A percentile compares a stretch with the other conserved stretches of the same genome.
Evolutionary conservation across 2,113 vertebrate genomes (phyloP).

Genomic region (Phaethon lepturus): DNA sequence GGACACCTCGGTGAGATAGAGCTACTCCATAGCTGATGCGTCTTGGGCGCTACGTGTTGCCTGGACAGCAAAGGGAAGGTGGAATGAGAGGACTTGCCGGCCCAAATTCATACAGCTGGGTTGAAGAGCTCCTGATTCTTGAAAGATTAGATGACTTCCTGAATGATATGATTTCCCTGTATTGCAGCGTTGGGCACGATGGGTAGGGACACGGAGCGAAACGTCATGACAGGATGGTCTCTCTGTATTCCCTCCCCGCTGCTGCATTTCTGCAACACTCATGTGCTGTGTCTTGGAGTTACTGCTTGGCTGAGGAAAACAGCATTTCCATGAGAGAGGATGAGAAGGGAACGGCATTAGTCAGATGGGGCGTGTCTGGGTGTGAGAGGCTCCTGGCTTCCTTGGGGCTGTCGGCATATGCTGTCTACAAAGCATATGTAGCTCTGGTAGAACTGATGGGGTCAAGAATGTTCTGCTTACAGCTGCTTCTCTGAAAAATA

Average conservation of each 20-base stretch:
- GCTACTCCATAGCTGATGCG: too few relatives aligned
- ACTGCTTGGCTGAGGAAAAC: neutral
- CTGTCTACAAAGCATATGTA: too few relatives aligned
- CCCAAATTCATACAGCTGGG: neutral
- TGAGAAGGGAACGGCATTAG: neutral
- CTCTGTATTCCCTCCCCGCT: neutral
- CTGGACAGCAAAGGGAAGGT: neutral
- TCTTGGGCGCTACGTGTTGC: too few relatives aligned
- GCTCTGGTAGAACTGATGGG: neutral
- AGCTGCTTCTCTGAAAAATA: neutral
- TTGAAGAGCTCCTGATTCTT: neutral
- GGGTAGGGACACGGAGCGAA: neutral
- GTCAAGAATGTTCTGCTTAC: neutral
- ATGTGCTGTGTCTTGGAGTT: neutral
- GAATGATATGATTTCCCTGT: fast-evolving
- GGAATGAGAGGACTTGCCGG: neutral
- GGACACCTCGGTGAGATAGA: neutral
- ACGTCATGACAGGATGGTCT: fast-evolving
- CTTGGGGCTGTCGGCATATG: neutral
- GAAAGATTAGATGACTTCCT: neutral
- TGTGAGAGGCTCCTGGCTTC: neutral
- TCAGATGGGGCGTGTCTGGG: neutral
- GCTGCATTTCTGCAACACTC: neutral
- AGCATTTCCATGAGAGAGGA: fast-evolving
- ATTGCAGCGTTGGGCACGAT: neutral